A percentile compares a stretch with the other conserved stretches of the same genome.
These are phyloP conservation scores for Drosophila paulistorum DNA, from an alignment of 1,140 invertebrate genomes.

Conservation along the genomic window DNA sequence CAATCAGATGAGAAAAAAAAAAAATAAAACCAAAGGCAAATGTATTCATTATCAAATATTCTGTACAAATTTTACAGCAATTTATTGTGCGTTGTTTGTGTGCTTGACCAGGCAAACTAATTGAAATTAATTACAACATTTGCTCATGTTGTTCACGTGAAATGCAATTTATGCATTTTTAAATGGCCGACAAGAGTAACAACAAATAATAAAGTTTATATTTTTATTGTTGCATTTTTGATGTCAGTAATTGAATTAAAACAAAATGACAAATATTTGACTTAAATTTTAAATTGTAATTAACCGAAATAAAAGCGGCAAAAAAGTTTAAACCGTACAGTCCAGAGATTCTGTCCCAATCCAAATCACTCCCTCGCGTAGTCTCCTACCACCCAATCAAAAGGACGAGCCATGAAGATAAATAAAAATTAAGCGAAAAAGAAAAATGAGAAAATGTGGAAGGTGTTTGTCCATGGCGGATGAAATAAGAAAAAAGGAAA, in stretches of 20 bases:
- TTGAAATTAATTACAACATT: conserved; percentile 69
- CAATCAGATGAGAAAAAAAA: conserved; percentile 5
- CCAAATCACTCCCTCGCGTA: neutral
- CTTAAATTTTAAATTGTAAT: conserved; percentile 57
- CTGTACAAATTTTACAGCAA: conserved; percentile 28
- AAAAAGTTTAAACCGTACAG: conserved; percentile 58
- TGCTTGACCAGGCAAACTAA: conserved; percentile 54
- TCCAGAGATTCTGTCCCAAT: conserved; percentile 16
- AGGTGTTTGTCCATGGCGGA: conserved; percentile 43
- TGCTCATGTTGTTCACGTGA: conserved; percentile 25
- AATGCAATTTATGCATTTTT: conserved; percentile 34
- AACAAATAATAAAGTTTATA: conserved; percentile 5
- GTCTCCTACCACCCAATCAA: conserved; percentile 58
- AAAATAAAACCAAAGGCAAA: conserved; percentile 19
- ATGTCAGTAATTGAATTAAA: conserved; percentile 50
- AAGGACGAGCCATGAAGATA: conserved; percentile 35
- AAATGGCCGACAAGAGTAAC: conserved; percentile 24
- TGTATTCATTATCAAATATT: conserved; percentile 41
- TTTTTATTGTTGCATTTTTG: conserved; percentile 27
- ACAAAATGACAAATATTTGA: conserved; percentile 54
- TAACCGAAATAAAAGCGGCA: conserved; percentile 27
- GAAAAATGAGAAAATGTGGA: conserved; percentile 39
- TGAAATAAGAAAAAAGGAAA: conserved; percentile 9
- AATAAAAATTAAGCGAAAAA: conserved; percentile 70
- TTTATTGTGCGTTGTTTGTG: conserved; percentile 11